These are phyloP conservation scores for Kryptopterus vitreolus DNA, from an alignment of 2,797 vertebrate genomes.

Conservation along the genomic window DNA sequence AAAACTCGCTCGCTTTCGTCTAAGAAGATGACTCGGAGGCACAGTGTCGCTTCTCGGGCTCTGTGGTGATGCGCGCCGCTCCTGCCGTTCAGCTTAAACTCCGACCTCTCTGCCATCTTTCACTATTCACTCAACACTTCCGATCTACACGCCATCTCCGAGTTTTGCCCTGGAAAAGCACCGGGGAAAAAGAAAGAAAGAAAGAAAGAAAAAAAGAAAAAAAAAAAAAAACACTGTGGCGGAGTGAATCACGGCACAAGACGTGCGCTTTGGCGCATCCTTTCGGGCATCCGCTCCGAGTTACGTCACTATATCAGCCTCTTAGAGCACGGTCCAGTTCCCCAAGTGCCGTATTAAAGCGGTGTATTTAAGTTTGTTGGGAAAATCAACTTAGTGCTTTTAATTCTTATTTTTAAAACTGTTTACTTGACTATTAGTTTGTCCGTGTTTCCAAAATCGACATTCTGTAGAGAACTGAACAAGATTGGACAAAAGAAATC, in stretches of 20 bases:
- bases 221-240: too few species aligned
- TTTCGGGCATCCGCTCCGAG: not conserved
- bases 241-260: not conserved
- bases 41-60: conserved; percentile 67
- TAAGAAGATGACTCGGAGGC: conserved; percentile 73
- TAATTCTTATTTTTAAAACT: not conserved
- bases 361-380: not conserved
- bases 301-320: not conserved
- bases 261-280: not conserved
- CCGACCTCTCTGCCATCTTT: conserved; percentile 65
- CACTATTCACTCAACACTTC: not conserved
- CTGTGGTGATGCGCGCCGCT: conserved; percentile 45
- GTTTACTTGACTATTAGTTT: not conserved
- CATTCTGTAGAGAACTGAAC: not conserved
- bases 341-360: not conserved
- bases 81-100: conserved; percentile 45
- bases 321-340: too few species aligned
- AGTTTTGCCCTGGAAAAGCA: not conserved
- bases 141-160: not conserved
- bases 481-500: not conserved
- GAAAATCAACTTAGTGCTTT: not conserved
- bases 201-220: too few species aligned
- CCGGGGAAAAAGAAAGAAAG: not conserved
- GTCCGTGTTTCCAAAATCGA: not conserved
- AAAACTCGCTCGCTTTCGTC: conserved; percentile 77